A percentile compares a stretch with the other conserved stretches of the same genome.
phyloP scores from a whole-genome alignment of 2,113 vertebrate genomes.

The Campylomormyrus tamandua region DNA sequence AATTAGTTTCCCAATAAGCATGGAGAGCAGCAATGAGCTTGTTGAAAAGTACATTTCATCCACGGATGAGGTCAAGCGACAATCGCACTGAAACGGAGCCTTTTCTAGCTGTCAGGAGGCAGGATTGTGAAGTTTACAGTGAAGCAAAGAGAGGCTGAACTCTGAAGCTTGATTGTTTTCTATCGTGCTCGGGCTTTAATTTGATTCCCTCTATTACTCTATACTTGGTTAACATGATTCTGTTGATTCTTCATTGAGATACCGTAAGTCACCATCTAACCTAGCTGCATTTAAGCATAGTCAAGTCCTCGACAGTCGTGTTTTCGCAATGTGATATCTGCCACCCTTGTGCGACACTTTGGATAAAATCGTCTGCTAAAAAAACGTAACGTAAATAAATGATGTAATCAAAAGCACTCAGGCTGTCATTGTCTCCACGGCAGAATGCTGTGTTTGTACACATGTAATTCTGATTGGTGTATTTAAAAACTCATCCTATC shows the following conservation, averaged over 20 bases:
- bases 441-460: background rate
- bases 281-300: background rate
- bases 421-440: constrained; percentile 25
- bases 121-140: background rate
- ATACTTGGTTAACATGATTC: background rate
- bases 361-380: background rate
- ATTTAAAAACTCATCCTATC: constrained; percentile 30
- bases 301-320: background rate
- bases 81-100: background rate
- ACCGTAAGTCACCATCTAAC: constrained; percentile 25
- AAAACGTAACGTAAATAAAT: background rate
- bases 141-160: background rate
- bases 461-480: background rate
- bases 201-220: background rate
- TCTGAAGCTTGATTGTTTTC: background rate
- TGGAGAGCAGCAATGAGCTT: background rate
- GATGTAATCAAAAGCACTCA: constrained; percentile 20
- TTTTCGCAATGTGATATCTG: background rate
- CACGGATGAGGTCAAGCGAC: background rate
- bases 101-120: background rate
- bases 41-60: background rate
- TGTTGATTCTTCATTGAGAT: constrained; percentile 25
- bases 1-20: constrained; percentile 18
- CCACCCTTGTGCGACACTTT: background rate
- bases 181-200: background rate